These are phyloP conservation scores for Muschampia plurimacula DNA, from an alignment of 2,888 invertebrate species.

Conservation along the genomic window DNA sequence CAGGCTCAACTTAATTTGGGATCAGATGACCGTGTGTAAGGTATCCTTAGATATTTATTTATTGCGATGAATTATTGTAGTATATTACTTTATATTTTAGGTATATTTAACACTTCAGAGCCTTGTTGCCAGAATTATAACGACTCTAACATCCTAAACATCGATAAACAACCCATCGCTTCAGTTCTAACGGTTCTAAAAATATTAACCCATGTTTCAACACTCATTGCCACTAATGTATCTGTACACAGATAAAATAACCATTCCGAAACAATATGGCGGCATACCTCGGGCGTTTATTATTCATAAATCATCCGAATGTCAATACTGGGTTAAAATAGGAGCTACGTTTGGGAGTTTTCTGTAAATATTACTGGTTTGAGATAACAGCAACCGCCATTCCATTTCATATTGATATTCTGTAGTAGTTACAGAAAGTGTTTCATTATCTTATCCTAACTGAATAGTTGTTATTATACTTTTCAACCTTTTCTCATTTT, in stretches of 20 bases:
- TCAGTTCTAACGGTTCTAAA: conserved; percentile 15
- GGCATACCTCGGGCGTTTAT: conserved; percentile 60
- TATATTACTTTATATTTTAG: too few relatives aligned
- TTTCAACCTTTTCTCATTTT: too few relatives aligned
- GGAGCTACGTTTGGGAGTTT: conserved; percentile 26
- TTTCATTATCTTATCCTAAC: too few relatives aligned
- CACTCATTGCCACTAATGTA: conserved; percentile 36
- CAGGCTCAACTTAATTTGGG: too few relatives aligned
- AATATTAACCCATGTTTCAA: conserved; percentile 28
- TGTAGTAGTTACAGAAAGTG: too few relatives aligned
- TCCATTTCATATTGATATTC: too few relatives aligned
- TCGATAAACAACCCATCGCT: conserved; percentile 12
- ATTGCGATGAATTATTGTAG: too few relatives aligned
- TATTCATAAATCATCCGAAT: conserved; percentile 73
- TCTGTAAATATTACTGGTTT: conserved; percentile 28
- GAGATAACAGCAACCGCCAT: conserved; percentile 1
- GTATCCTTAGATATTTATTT: too few relatives aligned
- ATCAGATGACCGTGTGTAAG: too few relatives aligned
- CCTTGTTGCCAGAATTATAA: too few relatives aligned
- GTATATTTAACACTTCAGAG: too few relatives aligned
- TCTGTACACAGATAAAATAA: conserved; percentile 46
- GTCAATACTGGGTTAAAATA: conserved; percentile 61
- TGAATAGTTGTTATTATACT: neutral
- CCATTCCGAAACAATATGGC: conserved; percentile 64
- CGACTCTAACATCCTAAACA: too few relatives aligned